Conservation (phyloP, 2,113 vertebrate genomes). For the Brienomyrus longianalis region DNA sequence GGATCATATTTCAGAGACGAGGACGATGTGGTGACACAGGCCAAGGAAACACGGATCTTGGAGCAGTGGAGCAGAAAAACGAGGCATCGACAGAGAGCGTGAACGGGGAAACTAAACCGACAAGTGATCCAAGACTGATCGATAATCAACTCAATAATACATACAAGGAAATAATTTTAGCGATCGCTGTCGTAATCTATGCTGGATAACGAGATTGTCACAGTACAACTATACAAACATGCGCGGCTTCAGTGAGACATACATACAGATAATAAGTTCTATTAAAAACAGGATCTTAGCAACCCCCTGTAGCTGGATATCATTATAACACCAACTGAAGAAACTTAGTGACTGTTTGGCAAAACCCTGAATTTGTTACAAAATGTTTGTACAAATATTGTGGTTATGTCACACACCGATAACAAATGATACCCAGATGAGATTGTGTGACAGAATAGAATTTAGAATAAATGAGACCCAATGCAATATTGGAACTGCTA, state of each 20-base stretch:
- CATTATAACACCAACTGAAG: neutral
- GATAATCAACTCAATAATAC: constrained; percentile 10
- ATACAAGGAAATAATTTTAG: constrained; percentile 11
- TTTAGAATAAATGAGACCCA: neutral
- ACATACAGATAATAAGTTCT: constrained; percentile 18
- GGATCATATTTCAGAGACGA: neutral
- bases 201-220: constrained; percentile 27
- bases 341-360: neutral
- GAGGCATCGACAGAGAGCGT: neutral
- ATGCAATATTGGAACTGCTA: neutral
- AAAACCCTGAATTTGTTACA: constrained; percentile 18
- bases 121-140: constrained; percentile 5
- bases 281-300: constrained; percentile 14
- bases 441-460: neutral
- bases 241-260: constrained; percentile 9
- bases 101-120: neutral
- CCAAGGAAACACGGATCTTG: neutral
- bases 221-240: constrained; percentile 19
- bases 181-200: constrained; percentile 16
- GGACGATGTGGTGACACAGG: neutral
- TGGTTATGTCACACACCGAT: neutral
- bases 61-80: neutral
- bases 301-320: neutral
- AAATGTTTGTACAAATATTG: constrained; percentile 17
- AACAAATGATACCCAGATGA: constrained; percentile 4